phyloP scores from a whole-genome alignment of 2,113 vertebrate species.

The Brevimyrus niger region DNA sequence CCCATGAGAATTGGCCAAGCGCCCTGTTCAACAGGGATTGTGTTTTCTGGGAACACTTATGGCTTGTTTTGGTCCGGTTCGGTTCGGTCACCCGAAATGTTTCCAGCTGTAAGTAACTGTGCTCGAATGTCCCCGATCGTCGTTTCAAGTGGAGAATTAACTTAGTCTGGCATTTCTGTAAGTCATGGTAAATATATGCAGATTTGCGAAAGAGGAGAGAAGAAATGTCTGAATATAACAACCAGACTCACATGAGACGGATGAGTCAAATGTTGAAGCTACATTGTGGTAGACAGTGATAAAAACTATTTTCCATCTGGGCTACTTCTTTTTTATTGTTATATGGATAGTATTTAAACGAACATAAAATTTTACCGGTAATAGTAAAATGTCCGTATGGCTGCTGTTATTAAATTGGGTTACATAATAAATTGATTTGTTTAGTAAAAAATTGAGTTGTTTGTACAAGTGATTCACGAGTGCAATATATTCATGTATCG shows the following conservation, averaged over 20 bases:
- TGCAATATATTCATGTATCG: neutral
- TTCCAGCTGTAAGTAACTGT: neutral
- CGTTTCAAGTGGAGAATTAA: neutral
- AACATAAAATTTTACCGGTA: neutral
- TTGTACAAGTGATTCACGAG: neutral
- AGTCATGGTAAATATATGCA: neutral
- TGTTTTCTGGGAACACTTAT: too few relatives aligned
- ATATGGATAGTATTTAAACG: neutral
- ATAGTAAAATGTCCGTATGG: neutral
- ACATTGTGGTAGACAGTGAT: neutral
- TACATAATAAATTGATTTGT: neutral
- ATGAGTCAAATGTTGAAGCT: neutral
- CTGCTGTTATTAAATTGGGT: neutral
- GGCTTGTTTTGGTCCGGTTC: neutral
- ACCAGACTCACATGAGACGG: neutral
- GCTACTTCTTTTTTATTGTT: neutral
- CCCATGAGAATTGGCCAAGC: neutral
- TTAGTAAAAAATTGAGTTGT: neutral
- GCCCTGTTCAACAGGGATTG: neutral
- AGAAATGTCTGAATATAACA: neutral
- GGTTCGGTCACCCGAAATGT: neutral
- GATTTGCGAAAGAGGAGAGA: neutral
- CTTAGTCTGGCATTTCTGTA: neutral
- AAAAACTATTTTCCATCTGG: neutral
- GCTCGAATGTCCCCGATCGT: neutral